phyloP scores from a whole-genome alignment of 1,140 invertebrate species.

The Drosophila kikkawai region DNA sequence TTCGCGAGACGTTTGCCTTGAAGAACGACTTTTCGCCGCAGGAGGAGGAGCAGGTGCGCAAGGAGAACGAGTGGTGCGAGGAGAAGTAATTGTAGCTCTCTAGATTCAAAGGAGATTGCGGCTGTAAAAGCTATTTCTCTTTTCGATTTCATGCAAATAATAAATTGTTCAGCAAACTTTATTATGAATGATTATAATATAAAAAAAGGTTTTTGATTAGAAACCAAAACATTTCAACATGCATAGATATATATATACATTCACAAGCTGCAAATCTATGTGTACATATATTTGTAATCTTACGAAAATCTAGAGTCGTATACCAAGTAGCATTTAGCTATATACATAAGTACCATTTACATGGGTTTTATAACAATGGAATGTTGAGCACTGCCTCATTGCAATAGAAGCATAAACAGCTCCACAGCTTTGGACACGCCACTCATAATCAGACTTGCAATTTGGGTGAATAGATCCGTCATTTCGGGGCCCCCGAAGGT shows the following conservation, averaged over 20 bases:
- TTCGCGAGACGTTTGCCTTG: constrained; percentile 99
- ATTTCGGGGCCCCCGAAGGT: constrained; percentile 13
- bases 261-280: background rate
- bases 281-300: constrained; percentile 9
- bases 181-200: background rate
- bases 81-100: constrained; percentile 89
- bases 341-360: background rate
- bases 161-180: constrained; percentile 13
- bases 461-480: constrained; percentile 14
- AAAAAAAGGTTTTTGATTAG: too few relatives aligned
- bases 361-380: constrained; percentile 10
- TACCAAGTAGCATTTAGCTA: background rate
- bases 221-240: background rate
- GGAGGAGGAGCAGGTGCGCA: constrained; percentile 97
- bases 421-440: constrained; percentile 7
- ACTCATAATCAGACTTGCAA: background rate
- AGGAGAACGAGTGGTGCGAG: constrained; percentile 99
- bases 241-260: background rate
- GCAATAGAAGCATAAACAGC: background rate
- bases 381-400: background rate
- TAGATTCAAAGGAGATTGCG: background rate
- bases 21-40: constrained; percentile 99
- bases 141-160: background rate
- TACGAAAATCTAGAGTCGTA: background rate
- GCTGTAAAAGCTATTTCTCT: background rate